Evolutionary conservation across 2,888 invertebrate genomes (phyloP).

Genomic region (Andrena hattorfiana): DNA sequence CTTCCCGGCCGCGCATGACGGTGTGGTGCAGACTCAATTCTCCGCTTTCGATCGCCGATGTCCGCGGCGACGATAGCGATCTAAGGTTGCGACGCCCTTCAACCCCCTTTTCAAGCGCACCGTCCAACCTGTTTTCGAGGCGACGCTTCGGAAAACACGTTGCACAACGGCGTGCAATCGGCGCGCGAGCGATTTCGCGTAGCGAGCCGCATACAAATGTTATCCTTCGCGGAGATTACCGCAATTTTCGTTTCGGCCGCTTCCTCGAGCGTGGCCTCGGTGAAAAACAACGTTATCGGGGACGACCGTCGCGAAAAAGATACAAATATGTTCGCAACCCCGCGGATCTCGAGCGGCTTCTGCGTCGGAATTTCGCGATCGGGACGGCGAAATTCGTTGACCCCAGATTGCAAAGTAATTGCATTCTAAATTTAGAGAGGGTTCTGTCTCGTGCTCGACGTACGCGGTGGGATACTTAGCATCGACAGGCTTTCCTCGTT

Average conservation of each 20-base stretch:
- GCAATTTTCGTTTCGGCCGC: slow-evolving; percentile 20
- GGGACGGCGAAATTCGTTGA: background rate
- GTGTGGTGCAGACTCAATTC: no score
- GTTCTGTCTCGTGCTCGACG: no score
- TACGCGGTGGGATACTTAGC: no score
- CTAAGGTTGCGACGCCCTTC: background rate
- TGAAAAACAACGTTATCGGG: slow-evolving; percentile 29
- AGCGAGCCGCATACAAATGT: slow-evolving; percentile 12
- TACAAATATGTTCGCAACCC: slow-evolving; percentile 11
- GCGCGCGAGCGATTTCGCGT: slow-evolving; percentile 22
- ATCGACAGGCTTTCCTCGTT: no score
- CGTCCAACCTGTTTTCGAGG: background rate
- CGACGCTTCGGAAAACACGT: slow-evolving; percentile 29
- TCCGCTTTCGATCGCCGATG: background rate
- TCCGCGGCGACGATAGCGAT: background rate
- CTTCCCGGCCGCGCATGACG: no score
- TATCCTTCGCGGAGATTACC: slow-evolving; percentile 34
- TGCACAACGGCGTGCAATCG: slow-evolving; percentile 76
- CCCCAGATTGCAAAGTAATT: background rate
- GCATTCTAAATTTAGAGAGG: no score
- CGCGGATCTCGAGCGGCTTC: background rate
- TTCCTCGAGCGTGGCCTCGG: slow-evolving; percentile 1
- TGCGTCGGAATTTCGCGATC: background rate
- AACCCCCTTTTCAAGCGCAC: background rate
- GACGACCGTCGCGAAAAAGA: background rate